These are phyloP conservation scores for Anguilla japonica DNA, from an alignment of 2,113 vertebrate species.

Conservation along the genomic window DNA sequence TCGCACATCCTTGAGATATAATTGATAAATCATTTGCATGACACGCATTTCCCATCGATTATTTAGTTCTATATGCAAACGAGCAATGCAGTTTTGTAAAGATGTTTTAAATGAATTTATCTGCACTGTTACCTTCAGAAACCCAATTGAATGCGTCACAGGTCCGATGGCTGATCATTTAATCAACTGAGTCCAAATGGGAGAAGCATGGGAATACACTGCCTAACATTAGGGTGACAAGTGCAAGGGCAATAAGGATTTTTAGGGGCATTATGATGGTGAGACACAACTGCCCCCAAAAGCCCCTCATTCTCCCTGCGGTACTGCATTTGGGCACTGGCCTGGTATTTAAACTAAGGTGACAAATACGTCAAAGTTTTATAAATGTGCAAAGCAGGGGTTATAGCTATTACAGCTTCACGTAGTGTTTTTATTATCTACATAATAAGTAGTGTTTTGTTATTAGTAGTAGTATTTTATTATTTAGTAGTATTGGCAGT, in stretches of 20 bases:
- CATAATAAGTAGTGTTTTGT: neutral
- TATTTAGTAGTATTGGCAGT: neutral
- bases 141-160: neutral
- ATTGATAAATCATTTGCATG: neutral
- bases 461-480: no score
- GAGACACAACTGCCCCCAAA: slow-evolving; percentile 94
- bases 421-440: neutral
- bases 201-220: neutral
- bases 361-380: neutral
- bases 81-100: neutral
- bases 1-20: neutral
- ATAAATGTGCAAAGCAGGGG: neutral
- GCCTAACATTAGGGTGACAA: slow-evolving; percentile 59
- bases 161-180: neutral
- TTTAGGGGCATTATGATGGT: slow-evolving; percentile 94
- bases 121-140: neutral
- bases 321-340: slow-evolving; percentile 29
- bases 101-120: neutral
- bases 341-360: neutral
- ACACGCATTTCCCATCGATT: neutral
- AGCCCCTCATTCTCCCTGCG: slow-evolving; percentile 94
- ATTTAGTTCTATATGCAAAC: neutral
- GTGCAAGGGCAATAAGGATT: slow-evolving; percentile 95
- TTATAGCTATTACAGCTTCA: neutral
- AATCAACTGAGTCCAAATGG: neutral